Percentiles rank a stretch among this genome's conserved stretches.
Conservation (phyloP, 2,113 vertebrate species). For the Phylloscopus trochilus region DNA sequence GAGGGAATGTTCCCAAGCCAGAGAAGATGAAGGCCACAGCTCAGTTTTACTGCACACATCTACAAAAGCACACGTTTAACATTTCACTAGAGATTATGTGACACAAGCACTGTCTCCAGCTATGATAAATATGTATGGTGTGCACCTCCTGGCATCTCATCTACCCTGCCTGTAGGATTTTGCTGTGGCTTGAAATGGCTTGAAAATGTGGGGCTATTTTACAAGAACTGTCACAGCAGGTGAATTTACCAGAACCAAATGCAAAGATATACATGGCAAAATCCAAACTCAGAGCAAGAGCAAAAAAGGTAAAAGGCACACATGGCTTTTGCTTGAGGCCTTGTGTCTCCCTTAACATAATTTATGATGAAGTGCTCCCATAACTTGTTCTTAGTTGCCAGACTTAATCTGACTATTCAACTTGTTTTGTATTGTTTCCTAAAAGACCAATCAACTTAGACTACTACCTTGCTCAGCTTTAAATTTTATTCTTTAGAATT, state of each 20-base stretch:
- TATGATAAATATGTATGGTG: background rate
- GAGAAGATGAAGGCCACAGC: background rate
- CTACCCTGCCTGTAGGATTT: background rate
- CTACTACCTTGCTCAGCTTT: background rate
- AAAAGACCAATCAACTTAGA: background rate
- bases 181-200: background rate
- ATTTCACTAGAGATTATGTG: background rate
- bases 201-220: background rate
- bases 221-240: background rate
- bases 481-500: background rate
- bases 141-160: background rate
- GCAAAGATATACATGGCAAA: background rate
- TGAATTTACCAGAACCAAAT: background rate
- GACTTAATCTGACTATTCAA: background rate
- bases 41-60: background rate
- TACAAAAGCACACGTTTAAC: background rate
- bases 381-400: background rate
- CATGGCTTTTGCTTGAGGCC: background rate
- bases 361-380: background rate
- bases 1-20: background rate
- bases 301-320: background rate
- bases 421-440: background rate
- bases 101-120: background rate
- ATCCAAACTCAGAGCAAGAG: background rate
- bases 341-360: background rate